Conservation (phyloP, 1,140 invertebrate genomes). For the Reticulitermes speratus region DNA sequence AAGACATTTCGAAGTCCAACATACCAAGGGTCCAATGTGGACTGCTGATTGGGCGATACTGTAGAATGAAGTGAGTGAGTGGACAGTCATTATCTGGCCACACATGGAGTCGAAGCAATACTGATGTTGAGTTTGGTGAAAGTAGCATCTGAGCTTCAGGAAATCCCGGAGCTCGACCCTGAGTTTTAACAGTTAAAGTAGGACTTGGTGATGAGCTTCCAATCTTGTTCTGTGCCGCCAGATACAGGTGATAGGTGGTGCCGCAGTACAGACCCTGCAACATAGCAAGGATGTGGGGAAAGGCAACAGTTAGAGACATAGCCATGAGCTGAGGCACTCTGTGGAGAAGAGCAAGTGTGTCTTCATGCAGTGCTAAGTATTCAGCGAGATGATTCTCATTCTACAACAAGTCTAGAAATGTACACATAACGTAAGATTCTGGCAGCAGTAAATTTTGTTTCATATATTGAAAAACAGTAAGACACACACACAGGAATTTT, state of each 20-base stretch:
- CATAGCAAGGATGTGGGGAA: not conserved
- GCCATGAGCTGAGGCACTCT: too few species aligned
- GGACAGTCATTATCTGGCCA: constrained; percentile 82
- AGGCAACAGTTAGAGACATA: too few species aligned
- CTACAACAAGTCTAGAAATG: too few species aligned
- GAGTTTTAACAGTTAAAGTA: constrained; percentile 66
- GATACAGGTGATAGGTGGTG: constrained; percentile 70
- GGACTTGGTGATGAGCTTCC: constrained; percentile 69
- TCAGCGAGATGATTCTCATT: too few species aligned
- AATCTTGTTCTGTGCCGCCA: constrained; percentile 71
- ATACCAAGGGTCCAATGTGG: constrained; percentile 59
- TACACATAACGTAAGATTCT: too few species aligned
- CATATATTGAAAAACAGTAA: too few species aligned
- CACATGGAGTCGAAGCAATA: constrained; percentile 66
- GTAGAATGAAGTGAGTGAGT: constrained; percentile 71
- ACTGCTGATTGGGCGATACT: constrained; percentile 63
- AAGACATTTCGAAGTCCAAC: not conserved
- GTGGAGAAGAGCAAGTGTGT: too few species aligned
- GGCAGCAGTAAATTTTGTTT: too few species aligned
- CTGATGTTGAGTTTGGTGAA: constrained; percentile 67
- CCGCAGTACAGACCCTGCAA: constrained; percentile 64
- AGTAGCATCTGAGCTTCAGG: constrained; percentile 63
- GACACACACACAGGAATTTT: too few species aligned
- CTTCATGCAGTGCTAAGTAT: too few species aligned
- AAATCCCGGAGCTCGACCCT: constrained; percentile 68